These are phyloP conservation scores for Nothoprocta pentlandii DNA, from an alignment of 2,113 vertebrate genomes.

Conservation along the genomic window DNA sequence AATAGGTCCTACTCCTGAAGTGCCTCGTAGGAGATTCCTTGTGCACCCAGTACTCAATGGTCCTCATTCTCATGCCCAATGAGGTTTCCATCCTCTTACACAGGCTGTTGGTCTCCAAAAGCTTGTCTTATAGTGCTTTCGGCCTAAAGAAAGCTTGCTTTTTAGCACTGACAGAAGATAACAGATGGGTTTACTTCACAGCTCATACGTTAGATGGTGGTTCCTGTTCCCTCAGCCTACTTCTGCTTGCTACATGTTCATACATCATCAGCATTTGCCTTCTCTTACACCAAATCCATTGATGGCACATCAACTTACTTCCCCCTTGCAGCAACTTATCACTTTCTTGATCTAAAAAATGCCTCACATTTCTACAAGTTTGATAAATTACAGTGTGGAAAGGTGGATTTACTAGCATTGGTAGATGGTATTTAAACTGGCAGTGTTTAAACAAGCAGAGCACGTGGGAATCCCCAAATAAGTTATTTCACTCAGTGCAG, in stretches of 20 bases:
- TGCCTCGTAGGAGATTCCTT: background rate
- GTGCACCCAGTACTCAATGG: background rate
- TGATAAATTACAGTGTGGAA: background rate
- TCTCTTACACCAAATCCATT: background rate
- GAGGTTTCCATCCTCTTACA: background rate
- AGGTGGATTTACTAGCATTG: background rate
- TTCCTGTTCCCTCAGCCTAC: background rate
- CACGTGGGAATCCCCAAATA: background rate
- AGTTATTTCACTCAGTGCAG: background rate
- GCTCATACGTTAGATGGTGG: background rate
- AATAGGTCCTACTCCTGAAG: background rate
- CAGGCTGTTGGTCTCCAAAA: background rate
- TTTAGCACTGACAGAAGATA: background rate
- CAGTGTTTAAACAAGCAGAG: background rate
- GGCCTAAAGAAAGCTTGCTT: background rate
- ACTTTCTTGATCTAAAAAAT: background rate
- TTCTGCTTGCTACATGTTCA: background rate
- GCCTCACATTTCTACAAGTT: background rate
- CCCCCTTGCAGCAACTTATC: background rate
- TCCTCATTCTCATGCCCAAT: rapidly evolving
- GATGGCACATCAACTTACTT: background rate
- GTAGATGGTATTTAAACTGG: background rate
- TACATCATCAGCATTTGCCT: background rate
- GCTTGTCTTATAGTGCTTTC: background rate
- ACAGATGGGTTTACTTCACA: background rate